Evolutionary conservation across 1,140 invertebrate genomes (phyloP).

Genomic region (Caenorhabditis tropicalis): DNA sequence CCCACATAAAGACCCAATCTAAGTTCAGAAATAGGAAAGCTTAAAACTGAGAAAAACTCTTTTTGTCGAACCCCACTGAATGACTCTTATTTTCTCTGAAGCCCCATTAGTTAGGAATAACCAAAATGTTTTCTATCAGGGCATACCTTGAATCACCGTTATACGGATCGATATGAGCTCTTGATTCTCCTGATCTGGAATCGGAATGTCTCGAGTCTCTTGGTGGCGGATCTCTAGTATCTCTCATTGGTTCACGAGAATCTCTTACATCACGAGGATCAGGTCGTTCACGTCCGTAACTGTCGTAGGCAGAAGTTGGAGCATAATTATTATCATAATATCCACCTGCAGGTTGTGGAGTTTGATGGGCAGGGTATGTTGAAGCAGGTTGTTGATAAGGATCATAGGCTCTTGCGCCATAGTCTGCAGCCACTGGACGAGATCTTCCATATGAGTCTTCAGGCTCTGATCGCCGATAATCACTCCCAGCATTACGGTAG

Average conservation of each 20-base stretch:
- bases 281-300: background rate
- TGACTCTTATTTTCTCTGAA: too few species aligned
- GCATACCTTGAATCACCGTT: background rate
- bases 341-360: background rate
- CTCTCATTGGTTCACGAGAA: background rate
- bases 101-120: too few species aligned
- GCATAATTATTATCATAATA: constrained; percentile 22
- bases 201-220: constrained; percentile 9
- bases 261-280: background rate
- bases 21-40: too few species aligned
- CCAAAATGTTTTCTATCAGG: too few species aligned
- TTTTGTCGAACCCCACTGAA: too few species aligned
- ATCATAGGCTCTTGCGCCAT: background rate
- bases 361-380: background rate
- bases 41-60: too few species aligned
- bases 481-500: background rate
- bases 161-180: background rate
- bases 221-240: background rate
- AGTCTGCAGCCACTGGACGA: background rate
- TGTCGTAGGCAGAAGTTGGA: background rate
- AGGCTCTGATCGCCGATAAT: background rate
- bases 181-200: background rate
- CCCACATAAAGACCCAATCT: too few species aligned
- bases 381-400: background rate
- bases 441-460: constrained; percentile 31